Conservation (phyloP, 2,113 vertebrate species). For the Cyphomyrus plagiostoma region DNA sequence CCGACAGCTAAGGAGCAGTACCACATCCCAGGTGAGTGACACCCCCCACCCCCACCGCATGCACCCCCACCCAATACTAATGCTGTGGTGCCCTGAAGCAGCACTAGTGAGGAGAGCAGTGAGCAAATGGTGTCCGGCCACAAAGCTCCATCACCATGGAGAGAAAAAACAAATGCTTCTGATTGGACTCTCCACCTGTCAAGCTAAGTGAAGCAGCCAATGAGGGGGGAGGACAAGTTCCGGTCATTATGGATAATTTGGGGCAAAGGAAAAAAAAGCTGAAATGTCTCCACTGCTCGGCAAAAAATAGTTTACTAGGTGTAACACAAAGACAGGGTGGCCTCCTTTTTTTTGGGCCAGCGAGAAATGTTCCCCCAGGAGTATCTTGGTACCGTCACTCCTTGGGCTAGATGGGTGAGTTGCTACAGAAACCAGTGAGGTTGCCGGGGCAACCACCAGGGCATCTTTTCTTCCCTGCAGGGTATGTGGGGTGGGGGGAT, state of each 20-base stretch:
- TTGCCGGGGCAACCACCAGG: not conserved
- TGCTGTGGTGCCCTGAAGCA: not conserved
- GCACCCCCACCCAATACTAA: not conserved
- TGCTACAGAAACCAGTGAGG: slow-evolving; percentile 5
- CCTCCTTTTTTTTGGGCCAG: not conserved
- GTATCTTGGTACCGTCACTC: not conserved
- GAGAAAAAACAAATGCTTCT: not conserved
- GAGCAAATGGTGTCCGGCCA: not conserved
- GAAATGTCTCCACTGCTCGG: not conserved
- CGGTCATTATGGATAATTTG: not conserved
- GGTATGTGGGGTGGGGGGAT: not conserved
- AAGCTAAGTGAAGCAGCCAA: not conserved
- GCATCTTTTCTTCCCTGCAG: slow-evolving; percentile 2
- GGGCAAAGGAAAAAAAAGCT: not conserved
- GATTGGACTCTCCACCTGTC: not conserved
- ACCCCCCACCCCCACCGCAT: slow-evolving; percentile 4
- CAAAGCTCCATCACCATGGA: not conserved
- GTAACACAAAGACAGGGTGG: not conserved
- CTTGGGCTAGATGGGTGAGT: not conserved
- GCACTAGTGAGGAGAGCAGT: not conserved
- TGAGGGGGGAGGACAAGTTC: not conserved
- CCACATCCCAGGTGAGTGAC: slow-evolving; percentile 71
- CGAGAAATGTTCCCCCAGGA: not conserved
- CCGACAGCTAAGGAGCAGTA: slow-evolving; percentile 76
- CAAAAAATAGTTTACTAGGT: not conserved